A percentile compares a stretch with the other conserved stretches of the same genome.
These are phyloP conservation scores for Ammodytes marinus DNA, from an alignment of 2,113 vertebrate species.

Conservation along the genomic window DNA sequence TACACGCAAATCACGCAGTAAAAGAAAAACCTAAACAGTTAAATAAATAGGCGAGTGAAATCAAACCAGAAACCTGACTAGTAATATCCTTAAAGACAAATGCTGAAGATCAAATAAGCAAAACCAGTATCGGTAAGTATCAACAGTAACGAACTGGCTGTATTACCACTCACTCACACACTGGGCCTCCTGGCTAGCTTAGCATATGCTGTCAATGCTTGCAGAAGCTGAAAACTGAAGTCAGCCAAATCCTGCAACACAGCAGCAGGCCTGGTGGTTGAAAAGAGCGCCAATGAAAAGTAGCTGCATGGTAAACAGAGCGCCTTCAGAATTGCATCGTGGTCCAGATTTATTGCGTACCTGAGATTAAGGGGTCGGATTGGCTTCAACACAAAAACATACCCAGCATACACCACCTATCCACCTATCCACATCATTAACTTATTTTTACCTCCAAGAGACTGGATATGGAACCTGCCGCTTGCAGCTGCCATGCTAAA, in stretches of 20 bases:
- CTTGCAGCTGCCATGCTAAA: constrained; percentile 71
- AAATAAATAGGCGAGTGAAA: not conserved
- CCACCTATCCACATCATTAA: constrained; percentile 37
- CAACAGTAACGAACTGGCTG: not conserved
- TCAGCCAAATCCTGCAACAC: not conserved
- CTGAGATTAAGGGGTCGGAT: constrained; percentile 17
- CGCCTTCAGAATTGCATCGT: not conserved
- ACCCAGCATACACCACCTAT: not conserved
- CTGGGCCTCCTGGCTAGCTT: not conserved
- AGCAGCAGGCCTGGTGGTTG: not conserved
- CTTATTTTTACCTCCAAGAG: constrained; percentile 31
- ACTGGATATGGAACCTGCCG: constrained; percentile 44
- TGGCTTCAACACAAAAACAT: not conserved
- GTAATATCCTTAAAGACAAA: not conserved
- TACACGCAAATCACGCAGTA: not conserved
- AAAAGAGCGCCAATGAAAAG: constrained; percentile 5
- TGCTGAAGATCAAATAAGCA: not conserved
- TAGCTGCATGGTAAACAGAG: constrained; percentile 1
- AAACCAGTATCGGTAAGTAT: not conserved
- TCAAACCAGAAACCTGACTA: not conserved
- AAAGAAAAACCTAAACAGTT: not conserved
- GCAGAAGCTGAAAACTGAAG: not conserved
- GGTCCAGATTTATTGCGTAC: not conserved
- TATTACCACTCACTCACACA: not conserved
- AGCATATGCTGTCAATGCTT: constrained; percentile 12